Base-by-base conservation (phyloP, 1,140 invertebrate genomes). In the Euura saliciscinereae region DNA sequence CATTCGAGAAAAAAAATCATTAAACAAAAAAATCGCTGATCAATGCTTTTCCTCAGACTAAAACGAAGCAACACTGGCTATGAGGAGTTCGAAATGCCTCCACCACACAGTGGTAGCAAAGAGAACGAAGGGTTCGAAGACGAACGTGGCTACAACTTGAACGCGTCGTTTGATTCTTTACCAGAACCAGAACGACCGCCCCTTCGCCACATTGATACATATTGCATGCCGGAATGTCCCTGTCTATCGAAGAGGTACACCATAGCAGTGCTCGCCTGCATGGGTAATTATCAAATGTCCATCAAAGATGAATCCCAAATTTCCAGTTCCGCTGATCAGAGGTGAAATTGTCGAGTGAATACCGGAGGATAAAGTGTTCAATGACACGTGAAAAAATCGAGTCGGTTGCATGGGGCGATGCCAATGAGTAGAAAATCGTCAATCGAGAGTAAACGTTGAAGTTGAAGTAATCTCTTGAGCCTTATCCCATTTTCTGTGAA, bases 161-260 rank as follows among this genome's bases (percentile, higher is more conserved):
- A 90, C 42, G 91, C 91, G 74, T 94, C 93, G 69, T 90, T 93
- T 71, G 91, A 92, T 65, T 93, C 92, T 65, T 89, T 92, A 68
- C 91, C 89, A 66, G 90, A 91, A 82, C 90, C 90, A 28, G 93
- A 95, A 78, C 88, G 94, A 79, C 95, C 96, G 70, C 94, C 94
- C 8, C 90, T 95, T 73, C 91, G 95, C 72, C 94, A 95, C 82
- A 95, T 97, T 84, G 96, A 97, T 85, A 94, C 94, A 83, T 96
- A 96, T 83, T 90, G 95, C 78, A 91, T 91, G 76, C 95, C 96
- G 11, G 95, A 98, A 87, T 95, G 93, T 81, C 95, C 96, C 0
- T 96, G 94, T 82, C 89, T 98, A 75, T 92, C 93, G 74, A 96
- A 96, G 80, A 91, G 96, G 75, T 97, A 94, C 82, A 97, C 96